phyloP scores from a whole-genome alignment of 2,113 vertebrate species.

The Notothenia coriiceps region DNA sequence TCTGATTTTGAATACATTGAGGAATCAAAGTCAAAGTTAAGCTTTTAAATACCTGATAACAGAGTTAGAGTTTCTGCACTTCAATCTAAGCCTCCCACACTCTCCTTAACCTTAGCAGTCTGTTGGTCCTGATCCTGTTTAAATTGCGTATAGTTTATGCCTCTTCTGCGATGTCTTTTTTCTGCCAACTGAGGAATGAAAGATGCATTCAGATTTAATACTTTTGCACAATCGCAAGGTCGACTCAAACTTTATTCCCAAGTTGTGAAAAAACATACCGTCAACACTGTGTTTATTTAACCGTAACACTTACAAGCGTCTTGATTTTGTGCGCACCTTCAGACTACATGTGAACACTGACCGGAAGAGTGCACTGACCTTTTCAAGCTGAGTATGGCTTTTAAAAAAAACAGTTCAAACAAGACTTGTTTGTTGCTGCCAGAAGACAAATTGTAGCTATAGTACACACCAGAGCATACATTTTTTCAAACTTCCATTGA shows the following conservation, averaged over 20 bases:
- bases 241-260: not conserved
- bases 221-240: not conserved
- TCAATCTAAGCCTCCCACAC: not conserved
- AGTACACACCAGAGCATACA: not conserved
- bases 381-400: slow-evolving; percentile 27
- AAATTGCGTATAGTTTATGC: no score
- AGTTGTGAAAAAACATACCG: rapidly evolving
- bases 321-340: not conserved
- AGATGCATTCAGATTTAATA: not conserved
- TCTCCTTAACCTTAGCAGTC: not conserved
- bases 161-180: no score
- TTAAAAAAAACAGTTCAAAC: not conserved
- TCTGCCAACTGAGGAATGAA: not conserved
- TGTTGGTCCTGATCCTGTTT: not conserved
- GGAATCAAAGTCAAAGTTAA: not conserved
- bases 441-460: not conserved
- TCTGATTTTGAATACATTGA: not conserved
- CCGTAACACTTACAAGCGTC: not conserved
- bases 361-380: slow-evolving; percentile 31
- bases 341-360: not conserved
- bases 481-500: not conserved
- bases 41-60: not conserved
- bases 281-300: not conserved
- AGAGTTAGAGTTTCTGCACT: not conserved
- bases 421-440: not conserved